Percentiles rank a stretch among this genome's conserved stretches.
These are phyloP conservation scores for Dasypolia templi DNA, from an alignment of 2,888 invertebrate genomes.

Conservation along the genomic window DNA sequence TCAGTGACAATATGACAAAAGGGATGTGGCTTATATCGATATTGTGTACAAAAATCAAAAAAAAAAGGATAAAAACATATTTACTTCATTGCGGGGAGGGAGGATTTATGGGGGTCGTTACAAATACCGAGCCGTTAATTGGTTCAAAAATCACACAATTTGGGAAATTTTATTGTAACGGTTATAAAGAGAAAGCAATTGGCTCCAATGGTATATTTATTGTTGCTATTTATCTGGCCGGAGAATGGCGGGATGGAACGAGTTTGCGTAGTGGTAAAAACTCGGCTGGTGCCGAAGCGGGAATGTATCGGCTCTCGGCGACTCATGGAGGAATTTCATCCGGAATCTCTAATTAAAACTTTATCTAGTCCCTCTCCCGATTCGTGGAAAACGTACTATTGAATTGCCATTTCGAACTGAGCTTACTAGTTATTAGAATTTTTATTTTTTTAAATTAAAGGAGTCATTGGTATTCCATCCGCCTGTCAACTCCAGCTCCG, in stretches of 20 bases:
- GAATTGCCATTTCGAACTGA: conserved; percentile 52
- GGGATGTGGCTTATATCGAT: conserved; percentile 42
- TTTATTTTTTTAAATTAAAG: conserved; percentile 58
- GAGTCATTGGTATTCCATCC: conserved; percentile 47
- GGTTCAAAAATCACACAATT: conserved; percentile 64
- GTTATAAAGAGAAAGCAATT: conserved; percentile 78
- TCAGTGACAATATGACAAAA: conserved; percentile 30
- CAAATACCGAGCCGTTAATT: conserved; percentile 68
- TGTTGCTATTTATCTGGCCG: conserved; percentile 80
- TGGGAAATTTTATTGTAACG: conserved; percentile 66
- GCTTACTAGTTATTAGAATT: conserved; percentile 58
- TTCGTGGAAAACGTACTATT: conserved; percentile 72
- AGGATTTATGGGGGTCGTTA: conserved; percentile 56
- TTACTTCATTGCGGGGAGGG: conserved; percentile 39
- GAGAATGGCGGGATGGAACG: conserved; percentile 81
- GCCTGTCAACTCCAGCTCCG: conserved; percentile 26
- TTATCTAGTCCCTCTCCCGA: conserved; percentile 82
- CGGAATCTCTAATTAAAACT: conserved; percentile 90
- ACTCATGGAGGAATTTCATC: conserved; percentile 85
- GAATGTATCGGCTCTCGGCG: conserved; percentile 85
- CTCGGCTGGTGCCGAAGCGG: conserved; percentile 83
- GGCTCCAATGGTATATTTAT: conserved; percentile 81
- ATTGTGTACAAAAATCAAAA: conserved; percentile 48
- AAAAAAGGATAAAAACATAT: conserved; percentile 49
- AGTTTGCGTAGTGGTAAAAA: conserved; percentile 86